phyloP scores from a whole-genome alignment of 2,888 invertebrate genomes.

The Limnephilus auricula region DNA sequence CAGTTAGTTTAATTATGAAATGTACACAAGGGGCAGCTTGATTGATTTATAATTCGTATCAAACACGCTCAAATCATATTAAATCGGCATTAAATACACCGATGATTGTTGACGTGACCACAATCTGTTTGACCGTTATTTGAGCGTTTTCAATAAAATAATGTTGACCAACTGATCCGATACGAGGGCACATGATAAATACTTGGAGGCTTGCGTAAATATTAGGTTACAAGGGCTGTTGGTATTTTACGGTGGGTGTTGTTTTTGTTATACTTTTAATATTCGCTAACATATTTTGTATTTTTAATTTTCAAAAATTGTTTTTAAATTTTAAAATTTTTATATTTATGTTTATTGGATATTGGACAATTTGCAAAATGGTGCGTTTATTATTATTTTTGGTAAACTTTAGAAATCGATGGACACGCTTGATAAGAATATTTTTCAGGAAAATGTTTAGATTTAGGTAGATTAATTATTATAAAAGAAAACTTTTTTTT shows the following conservation, averaged over 20 bases:
- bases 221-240: conserved; percentile 16
- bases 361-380: neutral
- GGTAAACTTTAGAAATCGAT: too few species aligned
- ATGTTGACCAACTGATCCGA: conserved; percentile 52
- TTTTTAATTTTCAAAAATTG: neutral
- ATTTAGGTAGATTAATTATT: too few species aligned
- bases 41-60: conserved; percentile 63
- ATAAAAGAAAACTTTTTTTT: too few species aligned
- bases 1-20: neutral
- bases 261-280: neutral
- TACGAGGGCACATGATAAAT: neutral
- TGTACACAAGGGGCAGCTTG: conserved; percentile 41
- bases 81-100: conserved; percentile 58
- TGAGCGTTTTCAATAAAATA: conserved; percentile 58
- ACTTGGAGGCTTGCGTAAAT: conserved; percentile 3
- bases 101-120: conserved; percentile 61
- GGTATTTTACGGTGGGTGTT: neutral
- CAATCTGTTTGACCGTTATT: conserved; percentile 56
- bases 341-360: neutral
- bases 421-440: too few species aligned
- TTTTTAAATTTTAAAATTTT: neutral
- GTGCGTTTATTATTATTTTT: too few species aligned
- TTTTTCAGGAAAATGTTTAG: too few species aligned
- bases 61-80: conserved; percentile 63
- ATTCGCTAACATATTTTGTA: neutral